Evolutionary conservation across 2,888 invertebrate species (phyloP), one percentile per base, ranked within the genome.

Genomic region (Bellardia bayeri): DNA sequence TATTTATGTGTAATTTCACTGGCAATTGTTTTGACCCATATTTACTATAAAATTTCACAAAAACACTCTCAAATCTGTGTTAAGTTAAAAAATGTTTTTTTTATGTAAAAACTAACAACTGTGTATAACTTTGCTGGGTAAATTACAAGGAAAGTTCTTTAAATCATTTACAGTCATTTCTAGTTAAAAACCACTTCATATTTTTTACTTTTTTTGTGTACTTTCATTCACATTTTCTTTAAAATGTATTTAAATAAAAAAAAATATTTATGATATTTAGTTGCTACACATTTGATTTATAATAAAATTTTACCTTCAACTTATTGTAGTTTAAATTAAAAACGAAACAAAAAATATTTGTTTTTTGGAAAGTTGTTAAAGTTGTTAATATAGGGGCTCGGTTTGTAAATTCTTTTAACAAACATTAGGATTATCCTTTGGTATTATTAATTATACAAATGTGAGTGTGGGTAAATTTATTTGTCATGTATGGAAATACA

Each of bases 351-450:
- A 69, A 51, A 23, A 0, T 2, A 13, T 37, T 13, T 61, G 0
- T 61, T 14, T 40, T 49, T 42, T 42, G n/a, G 71, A n/a, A 30
- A 11, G 30, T 40, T 40, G 37, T 54, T 14, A 23, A 3, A 63
- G 8, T 45, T 54, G 42, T 56, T 37, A 6, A 69, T 37, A 13
- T 37, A 37, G 69, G 69, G 56, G 45, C 7, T 58, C 45, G 33
- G 33, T 33, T 23, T 37, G 68, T 61, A 40, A 30, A 75, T 68
- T 63, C 61, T 30, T 72, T 83, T 64, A 64, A 66, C 51, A 87
- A 87, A 83, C 83, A 80, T 66, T 71, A 42, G 83, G 80, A 87
- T 84, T 87, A 87, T 87, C 86, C 75, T 80, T 42, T 58, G 58
- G 69, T n/a, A 75, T 75, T 82, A 80, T 83, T 80, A 86, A 86